Evolutionary conservation across 2,888 invertebrate species (phyloP).

Genomic region (Agrotis clavis): DNA sequence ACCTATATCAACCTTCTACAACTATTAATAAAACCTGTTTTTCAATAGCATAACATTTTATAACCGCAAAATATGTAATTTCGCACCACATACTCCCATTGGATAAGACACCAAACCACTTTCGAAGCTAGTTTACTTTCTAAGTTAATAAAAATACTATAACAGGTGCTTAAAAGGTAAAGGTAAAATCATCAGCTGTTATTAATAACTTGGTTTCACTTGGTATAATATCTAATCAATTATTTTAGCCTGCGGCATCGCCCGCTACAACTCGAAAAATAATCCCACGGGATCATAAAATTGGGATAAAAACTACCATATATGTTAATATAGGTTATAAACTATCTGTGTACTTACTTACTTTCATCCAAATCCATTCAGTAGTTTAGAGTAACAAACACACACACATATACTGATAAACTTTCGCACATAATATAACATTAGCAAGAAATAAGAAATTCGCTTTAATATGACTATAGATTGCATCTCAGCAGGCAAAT

Average conservation of each 20-base stretch:
- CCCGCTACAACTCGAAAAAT: no score
- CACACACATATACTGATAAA: no score
- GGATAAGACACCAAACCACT: slow-evolving; percentile 72
- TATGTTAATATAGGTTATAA: no score
- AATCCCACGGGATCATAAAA: no score
- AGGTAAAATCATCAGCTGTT: slow-evolving; percentile 46
- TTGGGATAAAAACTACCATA: no score
- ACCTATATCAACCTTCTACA: slow-evolving; percentile 31
- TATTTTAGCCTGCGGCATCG: no score
- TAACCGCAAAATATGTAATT: slow-evolving; percentile 37
- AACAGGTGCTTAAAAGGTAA: slow-evolving; percentile 61
- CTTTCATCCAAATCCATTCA: no score
- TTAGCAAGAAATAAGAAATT: slow-evolving; percentile 5
- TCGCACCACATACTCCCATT: slow-evolving; percentile 68
- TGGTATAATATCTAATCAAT: slow-evolving; percentile 44
- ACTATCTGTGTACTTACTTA: no score
- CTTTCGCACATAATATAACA: no score
- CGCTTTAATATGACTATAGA: slow-evolving; percentile 35
- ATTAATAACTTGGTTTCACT: slow-evolving; percentile 61
- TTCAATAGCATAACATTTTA: slow-evolving; percentile 37
- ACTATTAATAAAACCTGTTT: slow-evolving; percentile 40
- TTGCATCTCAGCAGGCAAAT: slow-evolving; percentile 32
- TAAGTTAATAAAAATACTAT: slow-evolving; percentile 70
- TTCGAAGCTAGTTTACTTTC: slow-evolving; percentile 73
- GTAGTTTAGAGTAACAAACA: no score